A percentile compares a stretch with the other conserved stretches of the same genome.
Evolutionary conservation across 2,797 vertebrate species (phyloP).

Genomic region (Muscicapa comitata): DNA sequence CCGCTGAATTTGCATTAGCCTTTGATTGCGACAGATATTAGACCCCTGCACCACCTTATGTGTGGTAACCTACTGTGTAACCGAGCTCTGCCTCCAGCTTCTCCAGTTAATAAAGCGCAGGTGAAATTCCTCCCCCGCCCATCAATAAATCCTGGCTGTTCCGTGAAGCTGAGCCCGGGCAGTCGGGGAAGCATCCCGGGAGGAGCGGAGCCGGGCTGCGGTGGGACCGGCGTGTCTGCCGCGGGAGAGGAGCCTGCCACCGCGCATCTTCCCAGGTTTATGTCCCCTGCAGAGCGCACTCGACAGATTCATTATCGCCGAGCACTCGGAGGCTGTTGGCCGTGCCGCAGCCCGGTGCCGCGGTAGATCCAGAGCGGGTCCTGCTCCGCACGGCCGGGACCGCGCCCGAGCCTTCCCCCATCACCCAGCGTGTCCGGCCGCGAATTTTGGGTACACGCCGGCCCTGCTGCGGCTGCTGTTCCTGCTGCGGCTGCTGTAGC

Average conservation of each 20-base stretch:
- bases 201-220: neutral
- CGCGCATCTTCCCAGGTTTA: neutral
- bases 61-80: too few relatives aligned
- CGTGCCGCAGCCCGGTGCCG: too few relatives aligned
- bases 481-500: neutral
- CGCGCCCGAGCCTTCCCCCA: neutral
- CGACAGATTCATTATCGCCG: neutral
- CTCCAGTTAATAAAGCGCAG: conserved; percentile 5
- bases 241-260: neutral
- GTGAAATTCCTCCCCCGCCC: neutral
- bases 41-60: neutral
- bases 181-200: neutral
- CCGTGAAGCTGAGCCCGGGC: neutral
- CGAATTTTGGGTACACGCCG: neutral
- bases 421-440: fast-evolving
- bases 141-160: neutral
- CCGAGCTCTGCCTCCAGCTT: neutral
- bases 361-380: neutral
- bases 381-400: too few relatives aligned
- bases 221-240: neutral
- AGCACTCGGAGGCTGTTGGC: neutral
- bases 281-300: conserved; percentile 18
- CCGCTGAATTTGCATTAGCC: conserved; percentile 1
- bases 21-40: neutral
- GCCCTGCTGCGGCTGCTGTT: neutral